These are phyloP conservation scores for Tetheella fluctuosa DNA, from an alignment of 2,888 invertebrate species.

Conservation along the genomic window DNA sequence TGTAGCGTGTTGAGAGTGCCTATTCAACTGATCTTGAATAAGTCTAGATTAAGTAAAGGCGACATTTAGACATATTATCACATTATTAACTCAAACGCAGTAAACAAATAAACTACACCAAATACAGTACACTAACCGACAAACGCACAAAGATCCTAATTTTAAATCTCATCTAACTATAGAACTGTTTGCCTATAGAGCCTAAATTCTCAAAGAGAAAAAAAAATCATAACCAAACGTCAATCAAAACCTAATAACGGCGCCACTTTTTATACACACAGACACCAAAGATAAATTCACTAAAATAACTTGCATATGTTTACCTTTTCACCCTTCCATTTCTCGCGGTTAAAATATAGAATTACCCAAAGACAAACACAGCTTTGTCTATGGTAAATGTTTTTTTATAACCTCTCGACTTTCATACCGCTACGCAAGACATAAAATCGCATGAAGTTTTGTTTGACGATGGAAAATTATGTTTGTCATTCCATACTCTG, in stretches of 20 bases:
- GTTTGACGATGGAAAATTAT: slow-evolving; percentile 41
- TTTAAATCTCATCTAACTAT: slow-evolving; percentile 7
- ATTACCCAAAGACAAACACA: slow-evolving; percentile 71
- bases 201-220: slow-evolving; percentile 30
- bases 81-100: neutral
- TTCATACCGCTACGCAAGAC: slow-evolving; percentile 41
- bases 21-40: too few relatives aligned
- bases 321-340: slow-evolving; percentile 82
- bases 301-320: slow-evolving; percentile 79
- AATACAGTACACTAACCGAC: neutral
- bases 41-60: too few relatives aligned
- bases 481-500: slow-evolving; percentile 64
- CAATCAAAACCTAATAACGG: slow-evolving; percentile 68
- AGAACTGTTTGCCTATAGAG: slow-evolving; percentile 16
- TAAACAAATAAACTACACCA: neutral
- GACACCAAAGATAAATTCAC: slow-evolving; percentile 77
- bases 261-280: slow-evolving; percentile 78
- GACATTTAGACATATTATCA: too few relatives aligned
- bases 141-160: neutral
- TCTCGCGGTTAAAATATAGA: slow-evolving; percentile 80
- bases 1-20: too few relatives aligned
- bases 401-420: slow-evolving; percentile 29
- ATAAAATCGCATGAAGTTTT: slow-evolving; percentile 40
- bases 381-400: slow-evolving; percentile 22
- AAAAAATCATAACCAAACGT: slow-evolving; percentile 65